Base-by-base conservation (phyloP, 2,888 invertebrate species). In the Drosophila ochracea region DNA sequence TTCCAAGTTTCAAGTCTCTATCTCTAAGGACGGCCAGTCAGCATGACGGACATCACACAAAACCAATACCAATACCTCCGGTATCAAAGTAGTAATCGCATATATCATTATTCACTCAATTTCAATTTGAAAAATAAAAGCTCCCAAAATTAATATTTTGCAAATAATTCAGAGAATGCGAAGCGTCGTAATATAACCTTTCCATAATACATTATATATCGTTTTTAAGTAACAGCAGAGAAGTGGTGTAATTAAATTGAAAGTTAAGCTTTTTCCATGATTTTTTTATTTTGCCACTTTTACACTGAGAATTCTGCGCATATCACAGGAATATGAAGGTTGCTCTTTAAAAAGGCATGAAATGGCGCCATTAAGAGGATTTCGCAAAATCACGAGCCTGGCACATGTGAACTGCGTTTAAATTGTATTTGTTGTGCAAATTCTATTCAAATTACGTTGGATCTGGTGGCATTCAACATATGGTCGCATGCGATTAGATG, bases 401-500 rank as follows among this genome's bases (percentile, higher is more conserved):
- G 47, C 60, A 47, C 50, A 72, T 81, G 65, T 39, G 72, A 74
- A 58, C 62, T 21, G 52, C 63, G 68, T 43, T 79, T 75, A 75
- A 83, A 85, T 88, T 90, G 80, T 85, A 76, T 86, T 84, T 80
- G 75, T 72, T 84, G 73, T 76, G 73, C 78, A 84, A 84, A 89
- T 89, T 87, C 84, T 82, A 89, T 86, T 86, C 80, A 91, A 86
- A 89, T 91, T 87, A 80, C 82, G 64, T 68, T 39, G 80, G 82
- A 91, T 89, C 87, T 87, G 67, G 67, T 62, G 73, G 79, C 84
- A 86, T 84, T 82, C 87, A 87, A 84, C 88, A 91, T 91, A 89
- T 86, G 90, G 84, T 70, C 70, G 68, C 47, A 60, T 61, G 33
- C 10, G 28, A 35, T 21, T 37, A 30, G 33, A n/a, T 1, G 28